These are phyloP conservation scores for Atrina japonica DNA, from an alignment of 2,888 invertebrate genomes.

Conservation along the genomic window DNA sequence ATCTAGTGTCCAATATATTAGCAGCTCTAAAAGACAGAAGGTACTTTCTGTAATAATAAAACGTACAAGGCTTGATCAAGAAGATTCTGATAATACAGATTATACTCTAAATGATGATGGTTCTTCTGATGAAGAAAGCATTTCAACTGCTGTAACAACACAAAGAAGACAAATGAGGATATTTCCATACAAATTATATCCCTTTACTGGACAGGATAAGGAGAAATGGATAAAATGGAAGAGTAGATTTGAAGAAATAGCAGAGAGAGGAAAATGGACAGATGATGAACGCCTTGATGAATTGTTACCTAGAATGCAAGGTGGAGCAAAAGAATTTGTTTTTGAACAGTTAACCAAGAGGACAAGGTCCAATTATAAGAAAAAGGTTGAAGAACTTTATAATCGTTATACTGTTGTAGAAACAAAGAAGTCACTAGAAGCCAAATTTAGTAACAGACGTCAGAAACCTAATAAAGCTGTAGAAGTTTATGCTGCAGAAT, in stretches of 20 bases:
- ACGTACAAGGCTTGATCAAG: too few relatives aligned
- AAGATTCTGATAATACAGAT: too few relatives aligned
- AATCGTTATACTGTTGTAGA: constrained; percentile 46
- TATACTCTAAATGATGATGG: too few relatives aligned
- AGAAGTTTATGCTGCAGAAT: constrained; percentile 47
- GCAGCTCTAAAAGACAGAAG: too few relatives aligned
- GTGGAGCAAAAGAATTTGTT: constrained; percentile 47
- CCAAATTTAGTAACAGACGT: constrained; percentile 40
- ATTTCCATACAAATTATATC: constrained; percentile 33
- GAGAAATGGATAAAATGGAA: constrained; percentile 42
- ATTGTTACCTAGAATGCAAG: constrained; percentile 43
- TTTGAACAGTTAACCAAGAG: constrained; percentile 34
- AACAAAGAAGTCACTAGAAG: constrained; percentile 38
- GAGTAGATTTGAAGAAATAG: constrained; percentile 33
- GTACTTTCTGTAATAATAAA: too few relatives aligned
- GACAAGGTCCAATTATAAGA: constrained; percentile 22
- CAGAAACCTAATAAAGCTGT: constrained; percentile 35
- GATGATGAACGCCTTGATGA: constrained; percentile 40
- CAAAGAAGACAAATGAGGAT: too few relatives aligned
- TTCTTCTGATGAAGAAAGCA: too few relatives aligned
- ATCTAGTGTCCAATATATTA: too few relatives aligned
- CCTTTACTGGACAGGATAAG: constrained; percentile 31
- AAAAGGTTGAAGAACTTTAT: constrained; percentile 40
- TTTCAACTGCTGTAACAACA: constrained; percentile 1
- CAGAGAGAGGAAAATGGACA: constrained; percentile 25